Percentiles rank a stretch among this genome's conserved stretches.
These are phyloP conservation scores for Jaculus jaculus DNA, from an alignment of 2,113 vertebrate genomes.

Conservation along the genomic window DNA sequence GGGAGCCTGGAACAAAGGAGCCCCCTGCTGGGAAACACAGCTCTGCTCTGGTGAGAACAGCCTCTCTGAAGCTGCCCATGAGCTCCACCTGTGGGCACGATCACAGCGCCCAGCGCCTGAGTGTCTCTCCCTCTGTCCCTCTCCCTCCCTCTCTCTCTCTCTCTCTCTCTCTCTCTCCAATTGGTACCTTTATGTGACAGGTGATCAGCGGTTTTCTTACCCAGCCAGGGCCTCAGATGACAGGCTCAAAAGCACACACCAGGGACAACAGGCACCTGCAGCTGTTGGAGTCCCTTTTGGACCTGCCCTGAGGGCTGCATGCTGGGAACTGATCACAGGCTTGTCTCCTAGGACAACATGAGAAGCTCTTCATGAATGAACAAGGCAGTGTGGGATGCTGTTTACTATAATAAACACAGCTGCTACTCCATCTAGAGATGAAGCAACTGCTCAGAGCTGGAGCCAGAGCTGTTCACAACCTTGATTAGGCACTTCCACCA, in stretches of 20 bases:
- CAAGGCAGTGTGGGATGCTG: background rate
- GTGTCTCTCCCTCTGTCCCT: too few species aligned
- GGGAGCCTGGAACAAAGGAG: background rate
- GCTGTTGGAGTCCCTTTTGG: background rate
- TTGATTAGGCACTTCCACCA: background rate
- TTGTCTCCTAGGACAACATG: background rate
- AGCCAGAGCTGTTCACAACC: background rate
- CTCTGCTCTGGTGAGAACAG: background rate
- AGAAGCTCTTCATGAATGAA: background rate
- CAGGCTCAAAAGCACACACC: background rate
- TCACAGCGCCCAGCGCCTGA: too few species aligned
- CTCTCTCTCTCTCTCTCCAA: too few species aligned
- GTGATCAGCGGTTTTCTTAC: background rate
- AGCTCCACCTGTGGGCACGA: too few species aligned
- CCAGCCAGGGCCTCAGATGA: background rate
- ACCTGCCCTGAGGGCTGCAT: background rate
- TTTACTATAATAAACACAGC: background rate
- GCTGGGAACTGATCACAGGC: too few species aligned
- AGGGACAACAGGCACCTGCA: background rate
- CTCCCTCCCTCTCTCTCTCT: too few species aligned
- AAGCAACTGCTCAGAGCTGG: background rate
- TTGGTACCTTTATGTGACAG: background rate
- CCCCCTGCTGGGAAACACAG: background rate
- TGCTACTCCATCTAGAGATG: background rate
- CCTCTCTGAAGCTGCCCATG: fast-evolving